A percentile compares a stretch with the other conserved stretches of the same genome.
These are phyloP conservation scores for Gymnothorax javanicus DNA, from an alignment of 2,797 vertebrate genomes.

Conservation along the genomic window DNA sequence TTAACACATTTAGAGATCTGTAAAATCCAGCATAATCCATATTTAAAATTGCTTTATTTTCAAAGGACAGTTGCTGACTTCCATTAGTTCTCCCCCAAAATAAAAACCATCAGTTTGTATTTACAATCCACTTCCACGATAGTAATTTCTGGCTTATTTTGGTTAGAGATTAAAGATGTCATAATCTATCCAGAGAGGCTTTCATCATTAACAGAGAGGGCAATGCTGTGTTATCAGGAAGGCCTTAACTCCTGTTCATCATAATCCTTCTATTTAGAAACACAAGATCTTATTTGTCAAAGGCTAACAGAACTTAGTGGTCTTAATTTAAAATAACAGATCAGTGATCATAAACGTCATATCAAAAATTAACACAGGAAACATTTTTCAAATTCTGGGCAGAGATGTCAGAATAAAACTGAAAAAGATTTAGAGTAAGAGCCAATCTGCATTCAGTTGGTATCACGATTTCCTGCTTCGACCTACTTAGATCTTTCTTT, in stretches of 20 bases:
- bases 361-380: slow-evolving; percentile 65
- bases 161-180: slow-evolving; percentile 61
- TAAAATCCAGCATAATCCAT: slow-evolving; percentile 7
- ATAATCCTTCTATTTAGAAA: slow-evolving; percentile 68
- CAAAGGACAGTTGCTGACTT: not conserved
- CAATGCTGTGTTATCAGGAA: slow-evolving; percentile 52
- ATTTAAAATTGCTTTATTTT: slow-evolving; percentile 5
- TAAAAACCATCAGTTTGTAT: not conserved
- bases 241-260: slow-evolving; percentile 68
- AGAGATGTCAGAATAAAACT: slow-evolving; percentile 54
- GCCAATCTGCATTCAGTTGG: not conserved
- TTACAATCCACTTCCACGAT: slow-evolving; percentile 39
- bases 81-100: not conserved
- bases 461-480: not conserved
- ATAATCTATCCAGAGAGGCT: slow-evolving; percentile 73
- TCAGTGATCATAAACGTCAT: slow-evolving; percentile 65
- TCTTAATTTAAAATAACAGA: slow-evolving; percentile 77
- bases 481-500: not conserved
- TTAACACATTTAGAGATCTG: not conserved
- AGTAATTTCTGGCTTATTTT: slow-evolving; percentile 65
- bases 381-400: slow-evolving; percentile 62
- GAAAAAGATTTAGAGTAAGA: slow-evolving; percentile 33
- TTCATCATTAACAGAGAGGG: slow-evolving; percentile 55
- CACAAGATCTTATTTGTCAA: slow-evolving; percentile 77
- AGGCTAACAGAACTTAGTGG: slow-evolving; percentile 49